These are phyloP conservation scores for Sclerurus mexicanus DNA, from an alignment of 2,113 vertebrate species.

Conservation along the genomic window DNA sequence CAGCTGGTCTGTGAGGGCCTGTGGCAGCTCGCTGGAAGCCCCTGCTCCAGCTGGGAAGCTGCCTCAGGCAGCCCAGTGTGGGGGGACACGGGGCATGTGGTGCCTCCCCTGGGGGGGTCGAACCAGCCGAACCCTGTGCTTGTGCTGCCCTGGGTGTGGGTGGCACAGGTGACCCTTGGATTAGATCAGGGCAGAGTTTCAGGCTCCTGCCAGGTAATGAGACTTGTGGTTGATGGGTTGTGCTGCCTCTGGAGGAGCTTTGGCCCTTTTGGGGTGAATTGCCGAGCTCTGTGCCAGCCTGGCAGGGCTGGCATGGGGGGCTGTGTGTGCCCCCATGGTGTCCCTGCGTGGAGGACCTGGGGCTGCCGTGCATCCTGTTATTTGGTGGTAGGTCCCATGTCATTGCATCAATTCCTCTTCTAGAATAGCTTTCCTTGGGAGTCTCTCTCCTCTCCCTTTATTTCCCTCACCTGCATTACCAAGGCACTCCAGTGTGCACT, in stretches of 20 bases:
- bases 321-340: neutral
- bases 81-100: neutral
- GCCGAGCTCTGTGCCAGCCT: neutral
- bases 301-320: neutral
- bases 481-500: neutral
- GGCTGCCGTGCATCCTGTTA: rapidly evolving
- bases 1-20: rapidly evolving
- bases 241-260: neutral
- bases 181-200: neutral
- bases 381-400: neutral
- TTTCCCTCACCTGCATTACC: neutral
- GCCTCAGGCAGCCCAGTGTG: rapidly evolving
- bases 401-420: rapidly evolving
- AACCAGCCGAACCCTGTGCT: neutral
- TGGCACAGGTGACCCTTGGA: neutral
- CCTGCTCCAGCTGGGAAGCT: neutral
- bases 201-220: neutral
- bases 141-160: neutral
- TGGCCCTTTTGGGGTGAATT: neutral
- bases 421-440: neutral
- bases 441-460: neutral
- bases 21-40: rapidly evolving
- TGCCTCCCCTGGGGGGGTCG: neutral
- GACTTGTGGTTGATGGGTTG: neutral
- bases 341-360: rapidly evolving